Evolutionary conservation across 2,888 invertebrate species (phyloP).

Genomic region (Ennomos erosarius): DNA sequence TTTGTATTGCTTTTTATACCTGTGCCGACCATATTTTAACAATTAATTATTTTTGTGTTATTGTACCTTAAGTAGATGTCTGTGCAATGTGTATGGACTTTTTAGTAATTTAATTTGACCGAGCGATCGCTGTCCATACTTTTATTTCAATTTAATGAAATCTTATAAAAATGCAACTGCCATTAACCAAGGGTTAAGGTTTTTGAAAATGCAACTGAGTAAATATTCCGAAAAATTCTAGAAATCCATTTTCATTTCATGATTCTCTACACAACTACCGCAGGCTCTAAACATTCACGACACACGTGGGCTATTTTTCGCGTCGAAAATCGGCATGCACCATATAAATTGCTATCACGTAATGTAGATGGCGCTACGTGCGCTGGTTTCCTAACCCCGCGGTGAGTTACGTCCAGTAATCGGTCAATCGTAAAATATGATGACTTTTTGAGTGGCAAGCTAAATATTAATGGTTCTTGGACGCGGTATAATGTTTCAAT

Average conservation of each 20-base stretch:
- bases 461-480: too few relatives aligned
- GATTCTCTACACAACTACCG: conserved; percentile 1
- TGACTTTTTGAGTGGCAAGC: conserved; percentile 11
- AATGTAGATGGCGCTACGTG: conserved; percentile 45
- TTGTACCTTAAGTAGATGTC: too few relatives aligned
- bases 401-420: conserved; percentile 23
- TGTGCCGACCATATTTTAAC: too few relatives aligned
- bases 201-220: too few relatives aligned
- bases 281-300: conserved; percentile 31
- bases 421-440: conserved; percentile 45
- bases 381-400: conserved; percentile 17
- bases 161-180: too few relatives aligned
- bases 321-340: conserved; percentile 30
- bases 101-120: too few relatives aligned
- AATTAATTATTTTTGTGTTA: too few relatives aligned
- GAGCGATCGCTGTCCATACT: too few relatives aligned
- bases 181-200: too few relatives aligned
- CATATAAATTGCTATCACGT: conserved; percentile 43
- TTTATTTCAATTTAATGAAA: too few relatives aligned
- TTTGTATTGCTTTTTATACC: neutral
- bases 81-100: too few relatives aligned
- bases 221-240: neutral
- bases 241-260: neutral
- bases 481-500: too few relatives aligned
- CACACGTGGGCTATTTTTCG: conserved; percentile 36